Base-by-base conservation (phyloP, 2,113 vertebrate species). In the Corvus cornix region DNA sequence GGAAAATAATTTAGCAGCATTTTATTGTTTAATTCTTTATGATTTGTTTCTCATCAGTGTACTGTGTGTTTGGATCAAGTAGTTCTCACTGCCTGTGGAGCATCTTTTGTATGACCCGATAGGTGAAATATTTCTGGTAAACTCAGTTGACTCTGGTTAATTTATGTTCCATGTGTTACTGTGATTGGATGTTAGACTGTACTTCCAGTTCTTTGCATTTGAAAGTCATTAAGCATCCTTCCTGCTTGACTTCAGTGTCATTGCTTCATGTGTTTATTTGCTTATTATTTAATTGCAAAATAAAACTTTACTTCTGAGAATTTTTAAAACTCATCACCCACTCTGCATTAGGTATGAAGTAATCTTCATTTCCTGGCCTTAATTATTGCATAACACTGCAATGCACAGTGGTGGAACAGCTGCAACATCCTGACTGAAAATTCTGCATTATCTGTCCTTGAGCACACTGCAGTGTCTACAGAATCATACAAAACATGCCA, bases 381-480 rank as follows among this genome's bases (percentile, higher is more conserved):
- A 89, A 74, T 80, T 48, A 46, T 95, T 86, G 86, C 48, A 1
- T 49, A 37, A 59, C 22, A 35, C 37, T 6, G 2, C 53, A 49
- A 35, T 39, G 69, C 31, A 52, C 43, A 72, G 62, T 0, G 0
- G 55, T 89, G 46, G 51, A 94, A 84, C 93, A 96, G 91, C 96
- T 96, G 95, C 94, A 94, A 95, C 81, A 91, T 94, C 89, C 93
- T 90, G 93, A 64, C 80, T 60, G 60, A 82, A 89, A 75, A 75
- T 23, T 37, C 15, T 68, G 69, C 60, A 21, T 75, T 70, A 49
- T 69, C 35, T 89, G 77, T 48, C 77, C 81, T 87, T 84, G 41
- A 84, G 37, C 35, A 63, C 18, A 3, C 23, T 80, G 67, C 3
- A 4, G 28, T 28, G 31, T 68, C 48, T 63, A 19, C 28, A 64